Evolutionary conservation across 1,140 invertebrate species (phyloP).

Genomic region (Copidosoma floridanum): DNA sequence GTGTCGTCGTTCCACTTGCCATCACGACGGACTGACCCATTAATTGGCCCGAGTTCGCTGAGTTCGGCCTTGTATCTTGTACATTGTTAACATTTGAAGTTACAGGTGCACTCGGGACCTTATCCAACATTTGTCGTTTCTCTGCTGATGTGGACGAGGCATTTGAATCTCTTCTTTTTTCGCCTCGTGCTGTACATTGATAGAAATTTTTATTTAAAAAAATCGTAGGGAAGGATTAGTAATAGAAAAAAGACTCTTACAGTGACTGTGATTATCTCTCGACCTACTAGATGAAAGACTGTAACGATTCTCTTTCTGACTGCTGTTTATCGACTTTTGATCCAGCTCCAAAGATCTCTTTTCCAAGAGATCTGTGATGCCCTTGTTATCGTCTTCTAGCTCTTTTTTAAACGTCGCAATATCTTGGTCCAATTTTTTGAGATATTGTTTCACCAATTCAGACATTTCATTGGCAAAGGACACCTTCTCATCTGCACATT

Average conservation of each 20-base stretch:
- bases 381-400: slow-evolving; percentile 95
- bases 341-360: slow-evolving; percentile 85
- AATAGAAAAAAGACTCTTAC: no score
- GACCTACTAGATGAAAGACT: slow-evolving; percentile 53
- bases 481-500: slow-evolving; percentile 88
- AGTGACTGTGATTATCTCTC: slow-evolving; percentile 52
- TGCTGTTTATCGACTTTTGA: slow-evolving; percentile 60
- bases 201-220: background rate
- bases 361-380: slow-evolving; percentile 94
- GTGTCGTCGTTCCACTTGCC: slow-evolving; percentile 38
- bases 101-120: slow-evolving; percentile 37
- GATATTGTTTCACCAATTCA: slow-evolving; percentile 90
- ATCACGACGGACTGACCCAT: slow-evolving; percentile 42
- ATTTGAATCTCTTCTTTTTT: slow-evolving; percentile 53
- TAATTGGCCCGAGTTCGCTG: slow-evolving; percentile 51
- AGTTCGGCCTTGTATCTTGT: slow-evolving; percentile 39
- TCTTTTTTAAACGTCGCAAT: slow-evolving; percentile 98
- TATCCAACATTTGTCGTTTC: slow-evolving; percentile 51
- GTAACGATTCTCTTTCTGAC: slow-evolving; percentile 65
- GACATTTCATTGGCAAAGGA: slow-evolving; percentile 91
- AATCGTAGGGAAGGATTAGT: no score
- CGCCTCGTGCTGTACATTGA: slow-evolving; percentile 42
- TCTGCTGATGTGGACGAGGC: slow-evolving; percentile 51
- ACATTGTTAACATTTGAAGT: slow-evolving; percentile 31
- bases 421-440: slow-evolving; percentile 90